phyloP scores from a whole-genome alignment of 2,888 invertebrate species.

The Tetropium fuscum region DNA sequence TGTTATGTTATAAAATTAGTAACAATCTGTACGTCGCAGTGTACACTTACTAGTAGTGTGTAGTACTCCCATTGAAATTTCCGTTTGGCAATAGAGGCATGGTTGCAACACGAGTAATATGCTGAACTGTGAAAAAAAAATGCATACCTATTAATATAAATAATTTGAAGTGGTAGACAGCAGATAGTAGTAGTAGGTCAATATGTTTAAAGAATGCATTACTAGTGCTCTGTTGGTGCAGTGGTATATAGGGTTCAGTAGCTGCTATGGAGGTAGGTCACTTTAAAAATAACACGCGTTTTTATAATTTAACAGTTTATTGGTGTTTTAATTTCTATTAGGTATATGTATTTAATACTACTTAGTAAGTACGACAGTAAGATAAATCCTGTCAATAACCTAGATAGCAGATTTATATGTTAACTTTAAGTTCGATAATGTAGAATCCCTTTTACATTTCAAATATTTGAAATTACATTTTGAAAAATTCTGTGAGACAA shows the following conservation, averaged over 20 bases:
- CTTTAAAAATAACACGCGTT: neutral
- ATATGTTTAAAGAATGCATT: conserved; percentile 9
- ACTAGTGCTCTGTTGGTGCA: conserved; percentile 9
- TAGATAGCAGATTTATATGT: no score
- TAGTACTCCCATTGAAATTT: no score
- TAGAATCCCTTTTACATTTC: no score
- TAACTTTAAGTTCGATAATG: no score
- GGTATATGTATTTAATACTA: neutral
- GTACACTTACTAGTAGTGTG: conserved; percentile 5
- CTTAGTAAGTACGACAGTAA: no score
- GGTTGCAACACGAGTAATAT: conserved; percentile 1
- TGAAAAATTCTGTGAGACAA: no score
- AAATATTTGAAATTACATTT: no score
- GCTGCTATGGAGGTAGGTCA: conserved; percentile 17
- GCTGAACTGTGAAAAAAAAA: neutral
- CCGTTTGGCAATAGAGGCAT: no score
- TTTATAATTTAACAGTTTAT: neutral
- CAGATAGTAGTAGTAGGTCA: no score
- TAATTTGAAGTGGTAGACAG: conserved; percentile 1
- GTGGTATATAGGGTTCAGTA: neutral
- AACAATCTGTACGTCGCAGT: conserved; percentile 16
- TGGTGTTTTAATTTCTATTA: neutral
- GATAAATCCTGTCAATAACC: no score
- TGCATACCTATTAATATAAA: neutral
- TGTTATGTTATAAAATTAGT: conserved; percentile 25